Evolutionary conservation across 2,797 vertebrate species (phyloP), one percentile per base, ranked within the genome.

Genomic region (Potorous gilbertii): DNA sequence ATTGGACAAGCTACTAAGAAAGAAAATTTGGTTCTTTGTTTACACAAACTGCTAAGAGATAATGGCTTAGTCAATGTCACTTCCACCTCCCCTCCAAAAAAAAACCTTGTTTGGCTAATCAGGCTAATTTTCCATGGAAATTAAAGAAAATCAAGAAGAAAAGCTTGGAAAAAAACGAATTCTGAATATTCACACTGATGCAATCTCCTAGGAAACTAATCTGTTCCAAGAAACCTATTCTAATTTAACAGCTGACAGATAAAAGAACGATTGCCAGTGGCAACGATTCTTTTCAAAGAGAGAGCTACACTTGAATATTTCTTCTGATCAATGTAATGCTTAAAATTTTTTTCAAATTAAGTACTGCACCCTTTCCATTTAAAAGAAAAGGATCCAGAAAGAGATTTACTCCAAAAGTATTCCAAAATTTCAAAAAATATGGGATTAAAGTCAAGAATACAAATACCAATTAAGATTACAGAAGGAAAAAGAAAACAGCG

Each of bases 171-270:
- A 81, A 87, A 87, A 50, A 87, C 12, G 3, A 87, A 87, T 87
- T 87, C 40, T 87, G 40, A 87, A 87, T 81, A 81, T 81, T 81
- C 21, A 81, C 74, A 87, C 40, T 50, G 40, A 87, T 87, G 2
- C 21, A 87, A 87, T 87, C 74, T 87, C 74, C 74, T 87, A 87
- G 74, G 74, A 87, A 87, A 87, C 74, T 46, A 87, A 87, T 87
- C 40, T 87, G 40, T 87, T 87, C 74, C 40, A 87, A 87, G 74
- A 87, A 87, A 87, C 74, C 40, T 46, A 50, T 46, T 87, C 74
- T 87, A 87, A 87, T 87, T 87, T 50, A 87, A 87, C 40, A 87
- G 74, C 74, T 87, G 74, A 87, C 74, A 50, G 74, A 87, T 40
- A 87, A 12, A 66, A 66, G 14, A 50, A 87, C 24, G 9, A 87